Conservation (phyloP, 2,113 vertebrate species). For the Acrocephalus kingi region DNA sequence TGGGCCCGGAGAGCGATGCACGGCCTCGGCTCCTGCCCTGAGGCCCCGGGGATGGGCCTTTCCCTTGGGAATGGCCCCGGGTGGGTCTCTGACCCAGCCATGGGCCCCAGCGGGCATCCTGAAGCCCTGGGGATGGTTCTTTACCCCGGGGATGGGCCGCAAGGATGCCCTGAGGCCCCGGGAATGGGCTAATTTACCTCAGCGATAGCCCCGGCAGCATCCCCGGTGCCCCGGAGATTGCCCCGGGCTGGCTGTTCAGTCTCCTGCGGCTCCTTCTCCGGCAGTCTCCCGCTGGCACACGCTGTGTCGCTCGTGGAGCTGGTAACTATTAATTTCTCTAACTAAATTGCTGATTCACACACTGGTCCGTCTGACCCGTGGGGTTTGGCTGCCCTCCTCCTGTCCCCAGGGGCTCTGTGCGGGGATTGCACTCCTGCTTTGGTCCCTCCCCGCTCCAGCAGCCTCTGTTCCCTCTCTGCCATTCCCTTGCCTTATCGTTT, state of each 20-base stretch:
- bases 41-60: accelerated
- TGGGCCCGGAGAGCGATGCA: accelerated
- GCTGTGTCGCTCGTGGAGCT: accelerated
- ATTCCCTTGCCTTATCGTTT: background rate
- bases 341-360: background rate
- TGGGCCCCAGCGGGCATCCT: accelerated
- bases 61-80: background rate
- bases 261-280: background rate
- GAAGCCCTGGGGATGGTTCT: no score
- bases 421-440: accelerated
- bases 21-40: accelerated
- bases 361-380: conserved; percentile 58
- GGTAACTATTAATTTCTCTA: background rate
- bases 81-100: background rate
- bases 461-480: background rate
- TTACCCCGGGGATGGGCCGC: accelerated
- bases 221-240: accelerated
- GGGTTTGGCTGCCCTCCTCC: background rate
- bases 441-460: background rate
- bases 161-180: no score
- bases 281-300: accelerated
- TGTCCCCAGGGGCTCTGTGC: background rate
- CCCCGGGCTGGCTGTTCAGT: accelerated
- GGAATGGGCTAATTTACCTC: background rate
- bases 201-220: accelerated